Base-by-base conservation (phyloP, 2,888 invertebrate genomes). In the Pollenia angustigena region DNA sequence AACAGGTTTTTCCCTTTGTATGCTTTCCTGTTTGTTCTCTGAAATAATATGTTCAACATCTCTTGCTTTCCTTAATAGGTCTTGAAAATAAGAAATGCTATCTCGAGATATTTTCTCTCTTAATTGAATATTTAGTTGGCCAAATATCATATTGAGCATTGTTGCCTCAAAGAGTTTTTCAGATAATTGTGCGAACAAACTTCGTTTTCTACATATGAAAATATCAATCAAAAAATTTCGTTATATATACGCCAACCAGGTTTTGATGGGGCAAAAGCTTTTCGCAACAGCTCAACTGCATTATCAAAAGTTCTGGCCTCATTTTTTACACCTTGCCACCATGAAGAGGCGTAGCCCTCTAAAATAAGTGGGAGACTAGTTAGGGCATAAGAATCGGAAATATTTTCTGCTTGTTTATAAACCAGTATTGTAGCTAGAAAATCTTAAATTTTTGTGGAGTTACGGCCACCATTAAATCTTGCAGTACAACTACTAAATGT, bases 311-410 rank as follows among this genome's bases (percentile, higher is more conserved):
- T 50, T 52, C 68, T 71, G 1, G 64, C 75, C 14, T 80, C 81
- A 32, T 66, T 6, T 42, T 79, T 42, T 18, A 83, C 44, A 4
- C 85, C 85, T 78, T 85, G 83, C 83, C 83, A 85, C 78, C 83
- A 87, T 9, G 78, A 62, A 1, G 83, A 80, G 14, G 81, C 83
- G 40, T 81, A 87, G 0, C 85, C 87, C 56, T 18, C 18, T 18
- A 18, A 18, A 1, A 18, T 18, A 1, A 18, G 18, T 18, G 18
- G 18, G 18, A 18, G 18, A 18, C 18, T 18, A 18, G 18, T 18
- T 18, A 18, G 1, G 18, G 18, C 18, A 18, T 18, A 18, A 1
- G 1, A 18, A 18, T 18, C 18, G 1, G 18, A 18, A 18, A 18
- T 18, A 18, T 18, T 18, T 18, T 87, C 83, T 18, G 76, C 75